A percentile compares a stretch with the other conserved stretches of the same genome.
Conservation (phyloP, 1,140 invertebrate species). For the Lucilia sericata region DNA sequence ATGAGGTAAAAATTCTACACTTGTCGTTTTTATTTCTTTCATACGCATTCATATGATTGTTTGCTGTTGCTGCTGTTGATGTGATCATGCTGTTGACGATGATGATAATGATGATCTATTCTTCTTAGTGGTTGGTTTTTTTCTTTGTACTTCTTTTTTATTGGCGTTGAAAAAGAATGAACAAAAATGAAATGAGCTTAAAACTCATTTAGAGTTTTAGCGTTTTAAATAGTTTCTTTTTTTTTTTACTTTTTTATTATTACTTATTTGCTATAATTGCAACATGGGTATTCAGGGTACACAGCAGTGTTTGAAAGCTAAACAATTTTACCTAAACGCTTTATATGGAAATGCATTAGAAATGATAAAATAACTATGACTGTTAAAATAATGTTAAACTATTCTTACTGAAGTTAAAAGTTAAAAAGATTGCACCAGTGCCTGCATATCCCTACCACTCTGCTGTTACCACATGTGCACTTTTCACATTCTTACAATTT, state of each 20-base stretch:
- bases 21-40: slow-evolving; percentile 9
- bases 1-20: neutral
- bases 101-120: slow-evolving; percentile 16
- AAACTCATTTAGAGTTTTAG: neutral
- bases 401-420: no score
- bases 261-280: neutral
- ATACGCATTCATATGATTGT: slow-evolving; percentile 10
- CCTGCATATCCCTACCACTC: neutral
- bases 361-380: no score
- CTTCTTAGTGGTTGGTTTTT: slow-evolving; percentile 1
- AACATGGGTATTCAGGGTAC: neutral
- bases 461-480: neutral
- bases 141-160: neutral
- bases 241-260: neutral
- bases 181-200: neutral
- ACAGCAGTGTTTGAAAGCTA: no score
- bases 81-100: neutral
- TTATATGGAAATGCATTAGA: no score
- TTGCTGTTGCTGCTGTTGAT: neutral
- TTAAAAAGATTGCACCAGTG: neutral
- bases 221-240: neutral
- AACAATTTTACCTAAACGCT: no score
- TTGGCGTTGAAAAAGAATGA: neutral
- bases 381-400: no score
- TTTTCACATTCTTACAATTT: slow-evolving; percentile 12